Evolutionary conservation across 2,888 invertebrate species (phyloP).

Genomic region (Carabus problematicus): DNA sequence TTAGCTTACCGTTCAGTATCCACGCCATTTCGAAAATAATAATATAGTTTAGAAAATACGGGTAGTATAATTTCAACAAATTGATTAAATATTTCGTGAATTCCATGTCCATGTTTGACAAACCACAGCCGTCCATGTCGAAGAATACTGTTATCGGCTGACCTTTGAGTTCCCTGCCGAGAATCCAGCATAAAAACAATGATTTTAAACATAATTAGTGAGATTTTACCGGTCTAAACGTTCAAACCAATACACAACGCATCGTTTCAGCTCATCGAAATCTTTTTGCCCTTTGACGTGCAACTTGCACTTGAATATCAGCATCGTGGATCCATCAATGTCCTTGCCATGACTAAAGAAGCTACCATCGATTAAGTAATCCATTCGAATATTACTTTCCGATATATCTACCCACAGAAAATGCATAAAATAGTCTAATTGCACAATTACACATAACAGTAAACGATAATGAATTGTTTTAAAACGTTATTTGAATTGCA

Average conservation of each 20-base stretch:
- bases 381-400: slow-evolving; percentile 72
- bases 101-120: slow-evolving; percentile 91
- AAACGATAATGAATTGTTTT: no score
- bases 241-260: slow-evolving; percentile 88
- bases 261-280: slow-evolving; percentile 77
- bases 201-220: slow-evolving; percentile 6
- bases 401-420: slow-evolving; percentile 66
- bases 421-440: slow-evolving; percentile 45
- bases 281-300: slow-evolving; percentile 81
- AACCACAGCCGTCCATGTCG: slow-evolving; percentile 87
- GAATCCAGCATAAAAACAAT: no score
- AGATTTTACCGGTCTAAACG: slow-evolving; percentile 69
- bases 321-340: slow-evolving; percentile 76
- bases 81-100: slow-evolving; percentile 86
- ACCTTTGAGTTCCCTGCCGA: slow-evolving; percentile 72
- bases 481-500: no score
- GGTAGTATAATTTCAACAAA: slow-evolving; percentile 88
- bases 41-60: slow-evolving; percentile 85
- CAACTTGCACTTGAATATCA: slow-evolving; percentile 82
- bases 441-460: slow-evolving; percentile 7
- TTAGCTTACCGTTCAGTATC: slow-evolving; percentile 78
- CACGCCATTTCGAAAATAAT: slow-evolving; percentile 94
- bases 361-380: slow-evolving; percentile 78
- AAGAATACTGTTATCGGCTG: slow-evolving; percentile 85
- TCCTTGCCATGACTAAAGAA: slow-evolving; percentile 82